These are phyloP conservation scores for Heliconius congener DNA, from an alignment of 1,140 invertebrate species.

Conservation along the genomic window DNA sequence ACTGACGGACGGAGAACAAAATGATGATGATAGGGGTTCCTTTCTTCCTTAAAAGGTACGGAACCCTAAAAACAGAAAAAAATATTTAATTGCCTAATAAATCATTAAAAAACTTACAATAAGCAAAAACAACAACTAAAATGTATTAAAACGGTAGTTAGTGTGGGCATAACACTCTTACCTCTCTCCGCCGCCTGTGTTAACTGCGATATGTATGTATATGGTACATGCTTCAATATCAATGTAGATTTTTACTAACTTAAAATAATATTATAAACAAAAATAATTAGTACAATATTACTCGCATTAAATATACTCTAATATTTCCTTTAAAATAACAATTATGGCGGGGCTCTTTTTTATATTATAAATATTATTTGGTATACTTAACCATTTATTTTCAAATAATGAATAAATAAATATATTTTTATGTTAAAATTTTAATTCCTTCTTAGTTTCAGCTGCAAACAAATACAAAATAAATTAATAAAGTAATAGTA, in stretches of 20 bases:
- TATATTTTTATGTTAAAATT: neutral
- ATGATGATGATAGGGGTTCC: too few relatives aligned
- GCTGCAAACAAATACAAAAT: neutral
- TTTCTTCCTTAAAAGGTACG: too few relatives aligned
- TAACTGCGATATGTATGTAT: slow-evolving; percentile 31
- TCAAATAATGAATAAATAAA: neutral
- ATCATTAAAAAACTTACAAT: neutral
- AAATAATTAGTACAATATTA: neutral
- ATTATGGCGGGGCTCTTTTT: neutral
- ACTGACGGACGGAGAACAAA: too few relatives aligned
- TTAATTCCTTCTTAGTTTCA: neutral
- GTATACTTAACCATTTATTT: too few relatives aligned
- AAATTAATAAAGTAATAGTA: neutral
- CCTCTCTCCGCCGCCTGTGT: slow-evolving; percentile 55
- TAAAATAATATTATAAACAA: neutral
- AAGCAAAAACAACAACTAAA: slow-evolving; percentile 16
- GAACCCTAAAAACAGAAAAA: neutral
- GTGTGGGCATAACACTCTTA: slow-evolving; percentile 68
- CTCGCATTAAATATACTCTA: neutral
- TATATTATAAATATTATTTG: neutral
- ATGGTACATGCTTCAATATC: slow-evolving; percentile 25
- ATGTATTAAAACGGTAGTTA: slow-evolving; percentile 58
- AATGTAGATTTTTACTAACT: neutral
- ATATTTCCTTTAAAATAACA: neutral
- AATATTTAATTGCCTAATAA: neutral